Base-by-base conservation (phyloP, 35 echinoderm and acorn worm species). In the Lytechinus variegatus region DNA sequence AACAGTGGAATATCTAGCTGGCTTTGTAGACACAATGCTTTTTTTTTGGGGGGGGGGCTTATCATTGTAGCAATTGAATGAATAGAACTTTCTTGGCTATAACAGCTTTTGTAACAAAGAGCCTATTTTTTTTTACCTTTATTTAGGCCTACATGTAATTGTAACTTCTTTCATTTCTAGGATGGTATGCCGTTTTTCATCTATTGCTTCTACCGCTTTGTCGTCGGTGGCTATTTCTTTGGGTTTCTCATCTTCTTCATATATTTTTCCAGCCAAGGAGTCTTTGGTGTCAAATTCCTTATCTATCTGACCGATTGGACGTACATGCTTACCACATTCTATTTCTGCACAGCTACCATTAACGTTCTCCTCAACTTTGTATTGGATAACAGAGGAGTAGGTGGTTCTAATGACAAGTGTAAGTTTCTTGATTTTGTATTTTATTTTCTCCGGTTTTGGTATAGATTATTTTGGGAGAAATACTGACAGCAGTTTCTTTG, bases 231-330 rank as follows among this genome's bases (percentile, higher is more conserved):
- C 52, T 93, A 93, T 29, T 93, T 93, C 91, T 93, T 93, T 21
- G 54, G 91, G 52, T 93, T 93, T 24, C 91, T 93, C 54, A 53
- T 93, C 91, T 93, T 54, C 91, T 93, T 93, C 53, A 54, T 93
- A 8, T 53, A 27, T 9, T 1, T 2, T 2, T 27, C 12, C n/a
- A 10, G 1, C 27, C 24, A 10, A 56, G 91, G 91, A 0, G 4
- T 27, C n/a, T 93, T 54, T 55, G 91, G 91, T 1, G 91, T 53
- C 52, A 93, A 93, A 56, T 54, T 93, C 52, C 24, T 93, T 24
- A 93, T 93, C 11, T 93, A 54, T 27, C 91, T 93, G 91, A 93
- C 91, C 52, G 12, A 93, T 53, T 93, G 91, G 91, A 93, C 91
- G n/a, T 93, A 54, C 54, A 93, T 93, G 13, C 13, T 54, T 27